A percentile compares a stretch with the other conserved stretches of the same genome.
phyloP scores from a whole-genome alignment of 1,140 invertebrate species.

The Zelostemma sp. region DNA sequence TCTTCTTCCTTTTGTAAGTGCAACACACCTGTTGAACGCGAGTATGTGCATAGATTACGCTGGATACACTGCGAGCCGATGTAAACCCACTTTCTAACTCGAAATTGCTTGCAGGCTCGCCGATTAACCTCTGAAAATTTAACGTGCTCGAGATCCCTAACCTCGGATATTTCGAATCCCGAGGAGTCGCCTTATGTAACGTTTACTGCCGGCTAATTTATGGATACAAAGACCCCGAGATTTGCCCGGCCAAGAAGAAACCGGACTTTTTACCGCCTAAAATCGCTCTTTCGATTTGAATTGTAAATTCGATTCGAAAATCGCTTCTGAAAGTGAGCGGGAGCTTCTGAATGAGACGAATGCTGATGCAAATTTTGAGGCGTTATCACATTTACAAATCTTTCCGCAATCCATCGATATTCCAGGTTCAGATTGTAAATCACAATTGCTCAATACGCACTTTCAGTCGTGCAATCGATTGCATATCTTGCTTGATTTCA shows the following conservation, averaged over 20 bases:
- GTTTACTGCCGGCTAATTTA: too few relatives aligned
- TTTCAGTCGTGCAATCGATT: slow-evolving; percentile 32
- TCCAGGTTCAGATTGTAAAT: neutral
- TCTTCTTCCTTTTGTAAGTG: neutral
- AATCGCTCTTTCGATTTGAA: too few relatives aligned
- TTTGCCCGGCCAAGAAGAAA: too few relatives aligned
- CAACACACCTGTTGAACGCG: slow-evolving; percentile 5
- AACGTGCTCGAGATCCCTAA: neutral
- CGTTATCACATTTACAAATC: neutral
- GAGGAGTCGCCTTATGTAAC: too few relatives aligned
- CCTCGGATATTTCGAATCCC: too few relatives aligned
- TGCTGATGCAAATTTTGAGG: neutral
- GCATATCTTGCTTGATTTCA: slow-evolving; percentile 22
- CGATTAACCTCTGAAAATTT: slow-evolving; percentile 1
- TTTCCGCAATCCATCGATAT: slow-evolving; percentile 3
- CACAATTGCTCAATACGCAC: slow-evolving; percentile 35
- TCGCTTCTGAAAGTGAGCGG: too few relatives aligned
- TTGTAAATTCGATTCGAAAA: too few relatives aligned
- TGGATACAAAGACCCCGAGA: too few relatives aligned
- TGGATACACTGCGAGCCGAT: slow-evolving; percentile 17
- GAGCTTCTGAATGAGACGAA: too few relatives aligned
- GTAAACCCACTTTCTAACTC: slow-evolving; percentile 35
- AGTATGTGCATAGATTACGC: slow-evolving; percentile 1
- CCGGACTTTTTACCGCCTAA: too few relatives aligned
- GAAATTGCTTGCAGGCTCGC: slow-evolving; percentile 27